Percentiles rank a stretch among this genome's conserved stretches.
These are phyloP conservation scores for Octodon degus DNA, from an alignment of 2,113 vertebrate genomes.

Conservation along the genomic window DNA sequence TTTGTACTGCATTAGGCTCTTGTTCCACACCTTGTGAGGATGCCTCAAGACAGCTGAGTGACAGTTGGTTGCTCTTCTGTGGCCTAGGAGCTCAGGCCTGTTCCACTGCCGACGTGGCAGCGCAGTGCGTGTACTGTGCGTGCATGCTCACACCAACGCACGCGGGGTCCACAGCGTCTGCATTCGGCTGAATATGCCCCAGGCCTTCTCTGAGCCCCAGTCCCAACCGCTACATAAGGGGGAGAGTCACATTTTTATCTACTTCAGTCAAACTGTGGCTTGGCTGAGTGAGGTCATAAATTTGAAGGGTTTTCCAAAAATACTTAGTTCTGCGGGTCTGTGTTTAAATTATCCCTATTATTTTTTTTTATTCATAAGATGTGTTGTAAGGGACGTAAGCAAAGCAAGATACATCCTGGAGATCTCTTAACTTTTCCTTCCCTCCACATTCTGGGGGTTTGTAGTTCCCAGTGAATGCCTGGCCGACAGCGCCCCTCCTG, in stretches of 20 bases:
- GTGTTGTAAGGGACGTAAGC: background rate
- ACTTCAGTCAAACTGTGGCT: background rate
- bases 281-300: background rate
- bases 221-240: background rate
- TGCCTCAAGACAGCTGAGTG: background rate
- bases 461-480: background rate
- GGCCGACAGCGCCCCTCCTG: background rate
- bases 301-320: background rate
- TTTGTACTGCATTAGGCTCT: background rate
- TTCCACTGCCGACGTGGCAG: background rate
- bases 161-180: accelerated
- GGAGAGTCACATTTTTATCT: background rate
- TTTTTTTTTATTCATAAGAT: background rate
- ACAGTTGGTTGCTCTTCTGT: background rate
- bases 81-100: accelerated
- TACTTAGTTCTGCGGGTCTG: background rate
- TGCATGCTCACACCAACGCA: accelerated
- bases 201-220: background rate
- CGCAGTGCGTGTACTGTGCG: background rate
- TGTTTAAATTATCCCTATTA: background rate
- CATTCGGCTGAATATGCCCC: accelerated
- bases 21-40: constrained; percentile 5
- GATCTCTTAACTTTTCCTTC: background rate
- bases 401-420: background rate
- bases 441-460: background rate